Percentiles rank a stretch among this genome's conserved stretches.
Evolutionary conservation across 2,113 vertebrate species (phyloP).

Genomic region (Prochilodus magdalenae): DNA sequence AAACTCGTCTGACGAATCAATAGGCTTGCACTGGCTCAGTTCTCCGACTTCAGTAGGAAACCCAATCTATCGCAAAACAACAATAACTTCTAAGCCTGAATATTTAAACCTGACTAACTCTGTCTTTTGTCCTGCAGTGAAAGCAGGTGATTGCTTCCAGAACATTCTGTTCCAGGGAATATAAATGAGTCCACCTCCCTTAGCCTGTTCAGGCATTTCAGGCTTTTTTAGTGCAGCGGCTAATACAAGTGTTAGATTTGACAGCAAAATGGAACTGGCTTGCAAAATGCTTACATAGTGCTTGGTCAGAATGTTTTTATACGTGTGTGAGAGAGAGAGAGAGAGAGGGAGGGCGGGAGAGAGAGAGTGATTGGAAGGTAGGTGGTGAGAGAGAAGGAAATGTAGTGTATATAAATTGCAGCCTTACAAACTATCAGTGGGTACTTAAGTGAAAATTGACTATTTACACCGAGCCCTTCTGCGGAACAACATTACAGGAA

Average conservation of each 20-base stretch:
- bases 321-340: constrained; percentile 13
- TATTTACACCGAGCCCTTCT: constrained; percentile 24
- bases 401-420: constrained; percentile 48
- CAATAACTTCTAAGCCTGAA: not conserved
- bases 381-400: constrained; percentile 21
- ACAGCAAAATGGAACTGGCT: constrained; percentile 28
- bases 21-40: too few relatives aligned
- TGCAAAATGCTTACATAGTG: constrained; percentile 29
- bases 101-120: too few relatives aligned
- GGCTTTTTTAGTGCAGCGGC: constrained; percentile 24
- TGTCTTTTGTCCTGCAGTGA: not conserved
- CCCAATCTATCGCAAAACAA: too few relatives aligned
- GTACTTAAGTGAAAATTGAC: constrained; percentile 51
- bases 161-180: not conserved
- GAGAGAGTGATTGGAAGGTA: constrained; percentile 3
- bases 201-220: not conserved
- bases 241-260: constrained; percentile 15
- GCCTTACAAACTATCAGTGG: constrained; percentile 45
- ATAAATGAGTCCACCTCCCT: constrained; percentile 12
- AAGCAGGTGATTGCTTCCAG: constrained; percentile 22
- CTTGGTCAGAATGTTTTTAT: constrained; percentile 22
- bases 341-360: not conserved
- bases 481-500: constrained; percentile 32
- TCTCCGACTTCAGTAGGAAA: too few relatives aligned
- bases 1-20: too few relatives aligned